Percentiles rank a stretch among this genome's conserved stretches.
phyloP scores from a whole-genome alignment of 2,888 invertebrate genomes.

The Candidula unifasciata region DNA sequence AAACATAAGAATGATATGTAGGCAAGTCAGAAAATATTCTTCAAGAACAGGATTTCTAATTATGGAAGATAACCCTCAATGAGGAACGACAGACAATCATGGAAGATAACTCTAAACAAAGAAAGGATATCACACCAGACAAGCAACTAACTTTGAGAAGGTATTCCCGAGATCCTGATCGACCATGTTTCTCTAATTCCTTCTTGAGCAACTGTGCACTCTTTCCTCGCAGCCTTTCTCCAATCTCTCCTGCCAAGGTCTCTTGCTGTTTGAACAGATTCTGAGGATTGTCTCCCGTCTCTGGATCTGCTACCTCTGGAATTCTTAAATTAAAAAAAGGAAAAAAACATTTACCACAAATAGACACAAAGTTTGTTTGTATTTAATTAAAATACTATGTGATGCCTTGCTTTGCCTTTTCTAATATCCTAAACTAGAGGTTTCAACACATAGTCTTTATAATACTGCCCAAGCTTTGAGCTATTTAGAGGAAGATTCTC shows the following conservation, averaged over 20 bases:
- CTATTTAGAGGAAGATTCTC: too few relatives aligned
- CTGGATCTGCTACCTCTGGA: constrained; percentile 66
- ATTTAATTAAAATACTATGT: not conserved
- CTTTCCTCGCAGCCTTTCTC: constrained; percentile 69
- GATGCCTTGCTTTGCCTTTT: too few relatives aligned
- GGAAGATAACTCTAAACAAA: too few relatives aligned
- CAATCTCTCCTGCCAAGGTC: constrained; percentile 68
- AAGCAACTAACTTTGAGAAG: constrained; percentile 61
- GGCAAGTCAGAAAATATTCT: too few relatives aligned
- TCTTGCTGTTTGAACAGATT: constrained; percentile 71
- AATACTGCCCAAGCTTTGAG: too few relatives aligned
- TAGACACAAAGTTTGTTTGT: not conserved
- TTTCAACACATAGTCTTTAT: too few relatives aligned
- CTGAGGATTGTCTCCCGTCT: constrained; percentile 68
- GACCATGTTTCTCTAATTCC: constrained; percentile 73
- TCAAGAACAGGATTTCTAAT: too few relatives aligned
- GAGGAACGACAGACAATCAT: too few relatives aligned
- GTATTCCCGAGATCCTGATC: constrained; percentile 67
- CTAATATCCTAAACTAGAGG: too few relatives aligned
- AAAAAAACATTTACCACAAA: not conserved
- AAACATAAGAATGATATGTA: too few relatives aligned
- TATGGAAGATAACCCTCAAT: too few relatives aligned
- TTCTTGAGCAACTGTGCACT: constrained; percentile 73
- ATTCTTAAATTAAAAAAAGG: constrained; percentile 25
- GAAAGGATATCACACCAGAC: not conserved